Conservation (phyloP, 2,888 invertebrate genomes). For the Tortrix viridana region DNA sequence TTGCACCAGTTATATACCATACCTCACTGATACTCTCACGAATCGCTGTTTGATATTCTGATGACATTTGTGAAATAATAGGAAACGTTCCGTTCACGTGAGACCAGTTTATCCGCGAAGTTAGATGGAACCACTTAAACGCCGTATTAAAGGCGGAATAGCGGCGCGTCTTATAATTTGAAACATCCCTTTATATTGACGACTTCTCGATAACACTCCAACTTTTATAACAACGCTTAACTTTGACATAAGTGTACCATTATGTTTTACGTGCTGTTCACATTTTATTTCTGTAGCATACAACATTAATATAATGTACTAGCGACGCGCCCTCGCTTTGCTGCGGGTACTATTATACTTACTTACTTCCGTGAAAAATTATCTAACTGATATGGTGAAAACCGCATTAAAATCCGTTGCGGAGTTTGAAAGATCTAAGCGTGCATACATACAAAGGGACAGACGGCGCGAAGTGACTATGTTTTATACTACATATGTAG, state of each 20-base stretch:
- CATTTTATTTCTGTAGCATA: no score
- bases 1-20: slow-evolving; percentile 24
- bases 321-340: no score
- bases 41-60: slow-evolving; percentile 76
- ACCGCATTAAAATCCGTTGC: no score
- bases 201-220: slow-evolving; percentile 42
- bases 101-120: slow-evolving; percentile 57
- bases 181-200: slow-evolving; percentile 46
- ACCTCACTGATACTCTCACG: slow-evolving; percentile 49
- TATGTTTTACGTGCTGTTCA: slow-evolving; percentile 9
- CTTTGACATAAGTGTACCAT: slow-evolving; percentile 29
- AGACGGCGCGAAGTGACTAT: no score
- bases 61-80: slow-evolving; percentile 77
- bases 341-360: no score
- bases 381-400: no score
- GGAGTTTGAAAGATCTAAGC: no score
- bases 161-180: slow-evolving; percentile 48
- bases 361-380: no score
- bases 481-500: no score
- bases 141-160: slow-evolving; percentile 44
- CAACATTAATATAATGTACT: no score
- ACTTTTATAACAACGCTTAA: slow-evolving; percentile 44
- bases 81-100: slow-evolving; percentile 63
- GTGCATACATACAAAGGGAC: no score
- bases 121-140: slow-evolving; percentile 62